phyloP scores from a whole-genome alignment of 2,797 vertebrate species.

The Hozukius guyotensis region DNA sequence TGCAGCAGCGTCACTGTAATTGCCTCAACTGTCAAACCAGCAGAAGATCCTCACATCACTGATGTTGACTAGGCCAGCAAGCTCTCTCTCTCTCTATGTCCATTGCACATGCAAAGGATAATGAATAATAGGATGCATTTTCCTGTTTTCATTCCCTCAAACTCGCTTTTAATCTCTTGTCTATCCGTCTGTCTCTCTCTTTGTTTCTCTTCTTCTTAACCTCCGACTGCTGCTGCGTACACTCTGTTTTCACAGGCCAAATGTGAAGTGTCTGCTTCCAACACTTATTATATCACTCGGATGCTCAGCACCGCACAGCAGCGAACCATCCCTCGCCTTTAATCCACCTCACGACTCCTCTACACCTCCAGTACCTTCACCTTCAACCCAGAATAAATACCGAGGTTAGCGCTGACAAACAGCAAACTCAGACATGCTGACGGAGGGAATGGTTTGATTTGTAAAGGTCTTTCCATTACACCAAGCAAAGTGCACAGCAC shows the following conservation, averaged over 20 bases:
- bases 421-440: not conserved
- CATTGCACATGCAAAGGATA: slow-evolving; percentile 8
- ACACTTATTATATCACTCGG: slow-evolving; percentile 58
- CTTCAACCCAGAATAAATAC: slow-evolving; percentile 27
- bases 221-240: slow-evolving; percentile 18
- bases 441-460: not conserved
- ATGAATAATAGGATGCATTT: not conserved
- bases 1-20: slow-evolving; percentile 61
- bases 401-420: slow-evolving; percentile 5
- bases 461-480: not conserved
- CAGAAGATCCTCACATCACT: slow-evolving; percentile 42
- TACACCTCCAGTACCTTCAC: not conserved
- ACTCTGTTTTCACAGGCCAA: slow-evolving; percentile 34
- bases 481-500: not conserved
- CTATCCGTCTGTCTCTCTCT: slow-evolving; percentile 4
- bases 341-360: slow-evolving; percentile 45
- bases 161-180: slow-evolving; percentile 2
- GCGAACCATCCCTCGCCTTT: slow-evolving; percentile 53
- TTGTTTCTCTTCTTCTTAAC: slow-evolving; percentile 37
- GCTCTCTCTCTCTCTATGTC: not conserved
- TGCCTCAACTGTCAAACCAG: slow-evolving; percentile 67
- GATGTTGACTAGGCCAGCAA: slow-evolving; percentile 31
- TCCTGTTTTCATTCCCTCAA: not conserved
- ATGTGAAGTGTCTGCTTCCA: slow-evolving; percentile 57
- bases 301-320: slow-evolving; percentile 53